Percentiles rank a stretch among this genome's conserved stretches.
phyloP scores from a whole-genome alignment of 1,140 invertebrate genomes.

The Meloidogyne hapla region DNA sequence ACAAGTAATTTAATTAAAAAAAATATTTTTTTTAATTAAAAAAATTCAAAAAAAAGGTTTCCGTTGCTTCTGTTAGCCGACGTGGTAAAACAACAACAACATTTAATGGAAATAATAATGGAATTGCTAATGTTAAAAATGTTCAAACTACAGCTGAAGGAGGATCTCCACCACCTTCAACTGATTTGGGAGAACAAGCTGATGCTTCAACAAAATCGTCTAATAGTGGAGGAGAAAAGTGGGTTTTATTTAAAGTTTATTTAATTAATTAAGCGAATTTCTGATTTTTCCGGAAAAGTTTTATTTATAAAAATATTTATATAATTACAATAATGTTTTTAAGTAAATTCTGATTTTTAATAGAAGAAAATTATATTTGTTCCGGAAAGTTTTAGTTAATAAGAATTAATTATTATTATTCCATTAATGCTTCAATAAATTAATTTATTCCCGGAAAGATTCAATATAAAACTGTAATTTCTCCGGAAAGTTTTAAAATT shows the following conservation, averaged over 20 bases:
- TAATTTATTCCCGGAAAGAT: no score
- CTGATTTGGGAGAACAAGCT: background rate
- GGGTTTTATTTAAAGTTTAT: background rate
- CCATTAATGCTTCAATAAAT: no score
- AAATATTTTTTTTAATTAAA: conserved; percentile 26
- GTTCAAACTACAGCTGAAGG: background rate
- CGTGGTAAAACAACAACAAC: conserved; percentile 9
- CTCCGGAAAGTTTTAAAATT: background rate
- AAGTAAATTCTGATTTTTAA: no score
- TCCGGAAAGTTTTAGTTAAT: no score
- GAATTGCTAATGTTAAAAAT: background rate
- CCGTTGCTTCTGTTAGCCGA: background rate
- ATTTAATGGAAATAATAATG: background rate
- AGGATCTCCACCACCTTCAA: background rate
- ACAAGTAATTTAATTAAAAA: conserved; percentile 17
- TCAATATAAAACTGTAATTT: no score
- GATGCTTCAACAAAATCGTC: background rate
- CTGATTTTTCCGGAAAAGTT: background rate
- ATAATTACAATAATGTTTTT: no score
- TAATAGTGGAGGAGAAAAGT: background rate
- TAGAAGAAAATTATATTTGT: no score
- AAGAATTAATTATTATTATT: background rate
- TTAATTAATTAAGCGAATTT: background rate
- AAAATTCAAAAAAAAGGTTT: conserved; percentile 35
- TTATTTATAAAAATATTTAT: no score